Evolutionary conservation across 2,797 vertebrate species (phyloP).

Genomic region (Neomorphus geoffroyi): DNA sequence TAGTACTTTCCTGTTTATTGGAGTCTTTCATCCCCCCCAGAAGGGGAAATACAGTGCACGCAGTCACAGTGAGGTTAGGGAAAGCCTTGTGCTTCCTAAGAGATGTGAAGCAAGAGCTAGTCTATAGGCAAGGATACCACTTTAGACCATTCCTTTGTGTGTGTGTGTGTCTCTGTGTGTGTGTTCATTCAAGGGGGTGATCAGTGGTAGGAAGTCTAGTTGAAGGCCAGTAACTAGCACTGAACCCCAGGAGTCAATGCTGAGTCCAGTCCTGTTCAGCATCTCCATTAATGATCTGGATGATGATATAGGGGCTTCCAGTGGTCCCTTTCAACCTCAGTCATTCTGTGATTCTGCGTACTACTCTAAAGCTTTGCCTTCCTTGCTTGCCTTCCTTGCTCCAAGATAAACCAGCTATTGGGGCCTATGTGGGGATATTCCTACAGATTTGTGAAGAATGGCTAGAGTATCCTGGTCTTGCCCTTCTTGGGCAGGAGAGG

Average conservation of each 20-base stretch:
- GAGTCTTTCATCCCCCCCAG: background rate
- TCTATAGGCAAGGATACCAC: background rate
- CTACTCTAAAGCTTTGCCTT: background rate
- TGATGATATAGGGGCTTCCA: background rate
- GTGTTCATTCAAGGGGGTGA: background rate
- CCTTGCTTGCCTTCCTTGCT: background rate
- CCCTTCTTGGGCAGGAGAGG: background rate
- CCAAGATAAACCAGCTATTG: background rate
- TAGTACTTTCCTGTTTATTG: constrained; percentile 1
- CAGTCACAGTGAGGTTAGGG: background rate
- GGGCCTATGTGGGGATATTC: background rate
- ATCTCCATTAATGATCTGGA: background rate
- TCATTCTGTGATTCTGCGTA: background rate
- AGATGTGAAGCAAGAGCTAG: background rate
- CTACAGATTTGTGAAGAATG: background rate
- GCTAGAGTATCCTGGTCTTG: background rate
- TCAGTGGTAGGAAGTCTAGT: background rate
- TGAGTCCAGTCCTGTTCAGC: background rate
- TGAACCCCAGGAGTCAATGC: background rate
- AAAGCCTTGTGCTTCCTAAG: background rate
- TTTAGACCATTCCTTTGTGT: background rate
- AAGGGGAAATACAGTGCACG: background rate
- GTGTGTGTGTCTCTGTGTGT: no score
- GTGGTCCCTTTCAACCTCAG: background rate
- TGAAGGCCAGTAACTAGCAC: no score